Percentiles rank a stretch among this genome's conserved stretches.
phyloP scores from a whole-genome alignment of 2,888 invertebrate species.

The Drosophila borborema region DNA sequence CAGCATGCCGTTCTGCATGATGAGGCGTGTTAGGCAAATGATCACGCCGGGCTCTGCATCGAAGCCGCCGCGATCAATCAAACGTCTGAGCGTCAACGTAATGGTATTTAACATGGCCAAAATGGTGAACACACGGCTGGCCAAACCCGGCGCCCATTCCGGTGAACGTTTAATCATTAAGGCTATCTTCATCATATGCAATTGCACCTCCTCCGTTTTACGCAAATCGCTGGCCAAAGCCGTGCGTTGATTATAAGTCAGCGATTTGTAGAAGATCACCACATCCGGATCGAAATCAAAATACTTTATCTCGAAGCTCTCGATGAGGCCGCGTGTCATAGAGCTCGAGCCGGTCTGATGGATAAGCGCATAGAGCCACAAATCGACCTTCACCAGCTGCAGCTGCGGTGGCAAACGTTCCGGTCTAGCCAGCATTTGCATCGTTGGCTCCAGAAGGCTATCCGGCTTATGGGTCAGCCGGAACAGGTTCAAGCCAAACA shows the following conservation, averaged over 20 bases:
- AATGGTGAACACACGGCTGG: constrained; percentile 70
- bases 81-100: constrained; percentile 45
- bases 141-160: constrained; percentile 63
- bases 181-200: constrained; percentile 16
- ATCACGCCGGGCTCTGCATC: constrained; percentile 76
- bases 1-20: constrained; percentile 38
- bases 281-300: constrained; percentile 65
- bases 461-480: constrained; percentile 66
- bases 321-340: constrained; percentile 1
- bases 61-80: constrained; percentile 52
- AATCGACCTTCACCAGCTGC: constrained; percentile 73
- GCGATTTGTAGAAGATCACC: constrained; percentile 55
- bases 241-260: constrained; percentile 43
- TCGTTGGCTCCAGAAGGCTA: constrained; percentile 61
- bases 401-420: constrained; percentile 19
- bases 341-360: neutral
- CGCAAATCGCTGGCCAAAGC: constrained; percentile 42
- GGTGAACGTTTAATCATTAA: constrained; percentile 35
- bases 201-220: constrained; percentile 12
- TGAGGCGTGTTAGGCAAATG: constrained; percentile 73
- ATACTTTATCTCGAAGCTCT: constrained; percentile 60
- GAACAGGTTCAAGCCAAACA: constrained; percentile 75
- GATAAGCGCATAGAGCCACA: constrained; percentile 72
- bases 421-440: constrained; percentile 52
- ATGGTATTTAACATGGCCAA: constrained; percentile 63